Conservation (phyloP, 2,797 vertebrate species). For the Lithobates pipiens region DNA sequence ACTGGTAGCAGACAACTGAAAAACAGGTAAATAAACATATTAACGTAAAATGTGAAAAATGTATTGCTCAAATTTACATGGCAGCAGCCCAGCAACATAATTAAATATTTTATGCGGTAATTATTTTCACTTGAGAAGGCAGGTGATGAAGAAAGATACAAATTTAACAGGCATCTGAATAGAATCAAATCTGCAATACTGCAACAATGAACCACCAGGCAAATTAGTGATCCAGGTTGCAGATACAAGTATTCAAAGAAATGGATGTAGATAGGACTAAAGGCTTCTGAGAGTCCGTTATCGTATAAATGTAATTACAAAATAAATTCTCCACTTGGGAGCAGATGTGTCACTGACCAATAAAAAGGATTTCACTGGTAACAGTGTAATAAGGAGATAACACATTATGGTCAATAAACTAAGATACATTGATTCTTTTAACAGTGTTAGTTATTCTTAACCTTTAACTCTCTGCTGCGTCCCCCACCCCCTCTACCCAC, state of each 20-base stretch:
- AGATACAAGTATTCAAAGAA: background rate
- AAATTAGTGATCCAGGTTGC: background rate
- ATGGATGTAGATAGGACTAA: background rate
- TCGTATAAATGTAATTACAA: background rate
- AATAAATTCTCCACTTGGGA: too few relatives aligned
- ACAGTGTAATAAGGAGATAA: too few relatives aligned
- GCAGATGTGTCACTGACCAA: too few relatives aligned
- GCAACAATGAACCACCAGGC: background rate
- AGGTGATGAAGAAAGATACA: background rate
- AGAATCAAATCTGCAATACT: background rate
- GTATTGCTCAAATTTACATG: background rate
- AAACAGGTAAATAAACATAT: background rate
- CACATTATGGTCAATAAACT: too few relatives aligned
- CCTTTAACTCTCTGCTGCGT: too few relatives aligned
- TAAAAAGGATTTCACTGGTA: too few relatives aligned
- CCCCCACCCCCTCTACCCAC: too few relatives aligned
- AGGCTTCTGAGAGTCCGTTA: background rate
- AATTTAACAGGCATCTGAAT: background rate
- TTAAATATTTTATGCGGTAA: background rate
- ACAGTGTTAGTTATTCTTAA: too few relatives aligned
- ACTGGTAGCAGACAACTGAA: background rate
- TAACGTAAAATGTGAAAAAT: too few relatives aligned
- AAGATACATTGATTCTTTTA: too few relatives aligned
- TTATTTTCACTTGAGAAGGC: background rate
- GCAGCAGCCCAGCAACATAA: background rate